These are phyloP conservation scores for Uria aalge DNA, from an alignment of 2,113 vertebrate genomes.

Conservation along the genomic window DNA sequence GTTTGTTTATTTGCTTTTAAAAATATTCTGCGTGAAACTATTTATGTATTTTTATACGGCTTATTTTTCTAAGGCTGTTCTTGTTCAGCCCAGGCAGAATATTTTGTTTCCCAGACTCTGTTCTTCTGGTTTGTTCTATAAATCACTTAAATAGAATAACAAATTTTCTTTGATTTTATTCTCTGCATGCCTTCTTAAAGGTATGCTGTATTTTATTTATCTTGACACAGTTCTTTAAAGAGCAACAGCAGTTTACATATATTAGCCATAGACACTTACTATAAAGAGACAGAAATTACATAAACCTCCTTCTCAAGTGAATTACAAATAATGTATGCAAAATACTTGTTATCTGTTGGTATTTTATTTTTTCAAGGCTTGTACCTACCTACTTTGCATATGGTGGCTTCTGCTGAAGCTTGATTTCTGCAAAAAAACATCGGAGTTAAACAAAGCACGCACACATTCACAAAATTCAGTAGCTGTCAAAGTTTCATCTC, in stretches of 20 bases:
- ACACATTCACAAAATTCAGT: background rate
- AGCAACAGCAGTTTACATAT: background rate
- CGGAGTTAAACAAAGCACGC: background rate
- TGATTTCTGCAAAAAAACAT: background rate
- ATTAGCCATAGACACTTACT: background rate
- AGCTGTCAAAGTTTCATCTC: background rate
- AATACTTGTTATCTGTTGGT: background rate
- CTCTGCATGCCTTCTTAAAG: background rate
- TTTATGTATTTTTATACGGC: background rate
- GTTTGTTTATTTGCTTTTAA: background rate
- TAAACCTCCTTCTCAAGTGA: background rate
- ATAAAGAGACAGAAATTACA: background rate
- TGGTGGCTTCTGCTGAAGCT: background rate
- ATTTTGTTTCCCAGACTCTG: background rate
- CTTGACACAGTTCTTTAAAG: background rate
- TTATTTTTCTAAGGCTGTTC: background rate
- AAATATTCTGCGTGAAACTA: background rate
- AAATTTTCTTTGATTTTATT: background rate
- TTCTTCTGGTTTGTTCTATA: background rate
- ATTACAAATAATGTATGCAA: background rate
- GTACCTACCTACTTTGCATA: background rate
- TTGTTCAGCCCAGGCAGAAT: background rate
- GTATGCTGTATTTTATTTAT: background rate
- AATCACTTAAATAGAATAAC: background rate
- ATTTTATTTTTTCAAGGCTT: background rate